Conservation (phyloP, 2,113 vertebrate species). For the Pteruthius melanotis region DNA sequence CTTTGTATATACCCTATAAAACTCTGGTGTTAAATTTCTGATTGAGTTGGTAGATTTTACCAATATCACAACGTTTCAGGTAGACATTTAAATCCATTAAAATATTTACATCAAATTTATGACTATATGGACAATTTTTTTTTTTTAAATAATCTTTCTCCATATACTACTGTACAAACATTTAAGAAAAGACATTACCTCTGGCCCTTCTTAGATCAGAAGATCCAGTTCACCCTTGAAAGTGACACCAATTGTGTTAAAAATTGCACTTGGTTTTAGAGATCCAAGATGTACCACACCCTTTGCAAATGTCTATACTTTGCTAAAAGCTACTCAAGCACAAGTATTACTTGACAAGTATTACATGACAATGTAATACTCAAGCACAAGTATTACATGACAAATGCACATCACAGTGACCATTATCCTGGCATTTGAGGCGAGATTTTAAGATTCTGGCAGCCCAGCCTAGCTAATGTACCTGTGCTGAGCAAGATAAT, state of each 20-base stretch:
- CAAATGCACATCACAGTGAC: not conserved
- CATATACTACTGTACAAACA: not conserved
- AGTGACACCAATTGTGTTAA: not conserved
- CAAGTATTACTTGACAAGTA: not conserved
- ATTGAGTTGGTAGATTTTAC: not conserved
- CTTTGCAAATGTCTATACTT: not conserved
- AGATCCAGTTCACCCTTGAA: not conserved
- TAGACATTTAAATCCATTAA: not conserved
- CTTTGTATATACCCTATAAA: not conserved
- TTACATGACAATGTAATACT: too few relatives aligned
- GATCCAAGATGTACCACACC: not conserved
- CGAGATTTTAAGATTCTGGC: not conserved
- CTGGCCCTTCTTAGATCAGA: not conserved
- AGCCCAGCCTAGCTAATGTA: not conserved
- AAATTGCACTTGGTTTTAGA: not conserved
- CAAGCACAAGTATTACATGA: not conserved
- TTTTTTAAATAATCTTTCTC: not conserved
- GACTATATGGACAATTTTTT: not conserved
- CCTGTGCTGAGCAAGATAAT: not conserved
- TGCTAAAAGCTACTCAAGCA: not conserved
- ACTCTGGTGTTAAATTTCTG: not conserved
- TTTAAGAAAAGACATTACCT: not conserved
- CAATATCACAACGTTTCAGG: not conserved
- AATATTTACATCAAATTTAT: not conserved
- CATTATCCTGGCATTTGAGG: not conserved